Base-by-base conservation (phyloP, 2,888 invertebrate genomes). In the Idaea aversata region DNA sequence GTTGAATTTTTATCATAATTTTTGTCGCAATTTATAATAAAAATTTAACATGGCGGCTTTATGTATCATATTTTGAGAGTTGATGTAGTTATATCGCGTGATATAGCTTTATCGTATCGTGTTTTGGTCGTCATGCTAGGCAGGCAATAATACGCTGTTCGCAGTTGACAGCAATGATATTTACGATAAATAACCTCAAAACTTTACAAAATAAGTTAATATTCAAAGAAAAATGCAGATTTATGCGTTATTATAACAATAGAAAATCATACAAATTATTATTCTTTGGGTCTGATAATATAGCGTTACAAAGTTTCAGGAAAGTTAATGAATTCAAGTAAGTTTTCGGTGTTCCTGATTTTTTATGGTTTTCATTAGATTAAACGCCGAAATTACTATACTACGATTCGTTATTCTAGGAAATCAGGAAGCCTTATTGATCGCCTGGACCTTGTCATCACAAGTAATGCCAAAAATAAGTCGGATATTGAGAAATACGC, bases 281-380 rank as follows among this genome's bases (percentile, higher is more conserved):
- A 61, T 98, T 98, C 88, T 97, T 98, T 85, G 98, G 98, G 6
- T 96, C 97, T 15, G 98, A 98, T 84, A 91, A 94, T 63, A 98
- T 98, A 88, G 96, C 98, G 0, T 80, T 97, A 34, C 94, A 94
- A 70, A 97, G 97, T 82, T 91, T 98, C 62, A 93, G 94, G 84
- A 93, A 92, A 72, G 93, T 98, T 7, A 93, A 95, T 82, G 88
- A 94, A 68, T 94, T 95, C 80, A 94, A 94, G 97, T 97, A 62
- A 60, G 36, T 7, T 61, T 38, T 34, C 5, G 36, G 6, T 64
- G n/a, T 10, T 57, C 58, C n/a, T 6, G 5, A 15, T 16, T 58
- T 1, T 16, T 4, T 15, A 15, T 16, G 16, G 15, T 58, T 58
- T 58, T 16, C 15, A 15, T 7, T 7, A 58, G 58, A n/a, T 58